Evolutionary conservation across 2,113 vertebrate species (phyloP).

Genomic region (Gymnocephalus cernua): DNA sequence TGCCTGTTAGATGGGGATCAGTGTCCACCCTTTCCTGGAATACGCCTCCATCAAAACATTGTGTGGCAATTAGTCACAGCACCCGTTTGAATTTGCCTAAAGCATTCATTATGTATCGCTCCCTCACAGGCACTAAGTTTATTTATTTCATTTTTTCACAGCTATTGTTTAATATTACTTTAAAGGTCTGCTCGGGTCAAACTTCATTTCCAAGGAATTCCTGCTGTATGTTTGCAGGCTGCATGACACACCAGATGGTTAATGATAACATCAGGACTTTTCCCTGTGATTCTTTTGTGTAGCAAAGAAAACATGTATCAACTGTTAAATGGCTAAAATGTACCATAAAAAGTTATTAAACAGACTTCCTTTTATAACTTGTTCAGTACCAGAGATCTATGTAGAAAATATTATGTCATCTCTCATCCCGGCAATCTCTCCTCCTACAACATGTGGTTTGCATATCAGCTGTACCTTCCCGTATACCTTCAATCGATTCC

Average conservation of each 20-base stretch:
- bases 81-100: background rate
- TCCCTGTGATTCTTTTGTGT: background rate
- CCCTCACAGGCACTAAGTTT: background rate
- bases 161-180: slow-evolving; percentile 14
- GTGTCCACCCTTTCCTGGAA: slow-evolving; percentile 72
- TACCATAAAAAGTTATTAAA: background rate
- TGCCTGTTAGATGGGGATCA: slow-evolving; percentile 56
- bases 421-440: background rate
- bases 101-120: background rate
- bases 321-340: background rate
- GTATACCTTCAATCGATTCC: background rate
- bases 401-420: background rate
- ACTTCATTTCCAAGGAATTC: slow-evolving; percentile 16
- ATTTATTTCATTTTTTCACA: background rate
- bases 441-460: background rate
- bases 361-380: background rate
- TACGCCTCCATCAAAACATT: slow-evolving; percentile 41
- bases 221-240: slow-evolving; percentile 8
- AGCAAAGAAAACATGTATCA: background rate
- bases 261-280: slow-evolving; percentile 44
- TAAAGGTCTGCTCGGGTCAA: background rate
- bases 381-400: background rate
- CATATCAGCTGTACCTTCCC: background rate
- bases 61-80: slow-evolving; percentile 22
- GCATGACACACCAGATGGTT: background rate